phyloP scores from a whole-genome alignment of 2,797 vertebrate genomes.

The Saxicola maurus region DNA sequence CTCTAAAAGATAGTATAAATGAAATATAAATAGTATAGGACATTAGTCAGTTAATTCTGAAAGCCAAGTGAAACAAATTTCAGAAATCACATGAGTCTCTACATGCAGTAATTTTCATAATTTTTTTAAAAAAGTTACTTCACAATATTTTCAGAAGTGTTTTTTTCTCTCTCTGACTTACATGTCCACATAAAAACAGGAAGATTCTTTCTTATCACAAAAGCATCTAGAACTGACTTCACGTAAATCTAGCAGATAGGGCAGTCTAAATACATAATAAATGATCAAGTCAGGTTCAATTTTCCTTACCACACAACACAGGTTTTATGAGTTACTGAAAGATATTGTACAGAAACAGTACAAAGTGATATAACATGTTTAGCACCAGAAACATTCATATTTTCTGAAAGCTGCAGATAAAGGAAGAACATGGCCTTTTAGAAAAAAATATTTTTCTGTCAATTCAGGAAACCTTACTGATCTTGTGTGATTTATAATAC shows the following conservation, averaged over 20 bases:
- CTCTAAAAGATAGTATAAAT: not conserved
- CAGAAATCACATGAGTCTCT: not conserved
- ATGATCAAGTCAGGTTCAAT: not conserved
- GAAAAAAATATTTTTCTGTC: not conserved
- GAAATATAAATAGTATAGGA: not conserved
- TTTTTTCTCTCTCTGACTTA: not conserved
- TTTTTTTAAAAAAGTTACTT: not conserved
- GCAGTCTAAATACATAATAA: not conserved
- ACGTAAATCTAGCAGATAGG: not conserved
- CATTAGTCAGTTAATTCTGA: not conserved
- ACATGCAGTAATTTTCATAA: not conserved
- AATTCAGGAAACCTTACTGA: not conserved
- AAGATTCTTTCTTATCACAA: not conserved
- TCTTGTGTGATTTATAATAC: not conserved
- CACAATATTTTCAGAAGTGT: not conserved
- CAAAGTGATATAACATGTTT: not conserved
- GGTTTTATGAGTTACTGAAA: not conserved
- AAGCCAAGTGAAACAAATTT: not conserved
- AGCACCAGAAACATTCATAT: not conserved
- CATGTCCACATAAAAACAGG: not conserved
- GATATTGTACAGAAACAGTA: not conserved
- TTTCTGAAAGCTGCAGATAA: not conserved
- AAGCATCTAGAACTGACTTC: not conserved
- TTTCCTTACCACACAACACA: not conserved
- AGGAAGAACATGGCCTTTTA: not conserved